Evolutionary conservation across 2,797 vertebrate species (phyloP).

Genomic region (Anas georgica): DNA sequence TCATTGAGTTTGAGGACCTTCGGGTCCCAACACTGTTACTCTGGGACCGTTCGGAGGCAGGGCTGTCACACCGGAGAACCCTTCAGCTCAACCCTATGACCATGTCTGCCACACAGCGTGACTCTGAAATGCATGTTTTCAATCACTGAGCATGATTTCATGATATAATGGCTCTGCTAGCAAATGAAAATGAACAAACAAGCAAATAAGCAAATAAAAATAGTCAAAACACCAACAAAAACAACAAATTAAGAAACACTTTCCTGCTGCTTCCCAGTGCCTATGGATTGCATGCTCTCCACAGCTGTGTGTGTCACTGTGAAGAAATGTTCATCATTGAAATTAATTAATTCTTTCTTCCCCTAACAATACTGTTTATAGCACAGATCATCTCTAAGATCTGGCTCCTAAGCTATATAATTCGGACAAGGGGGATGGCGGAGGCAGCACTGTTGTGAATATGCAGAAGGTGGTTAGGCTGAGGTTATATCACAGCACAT

Average conservation of each 20-base stretch:
- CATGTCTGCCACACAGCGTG: background rate
- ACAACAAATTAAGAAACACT: background rate
- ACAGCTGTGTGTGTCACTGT: background rate
- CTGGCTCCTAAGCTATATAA: background rate
- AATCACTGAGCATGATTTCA: background rate
- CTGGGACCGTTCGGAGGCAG: accelerated
- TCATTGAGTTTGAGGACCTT: accelerated
- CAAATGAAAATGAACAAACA: background rate
- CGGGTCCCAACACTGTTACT: accelerated
- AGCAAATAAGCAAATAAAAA: background rate
- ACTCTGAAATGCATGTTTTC: background rate
- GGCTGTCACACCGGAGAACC: background rate
- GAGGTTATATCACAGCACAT: background rate
- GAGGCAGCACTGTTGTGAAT: background rate
- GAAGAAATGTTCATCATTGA: background rate
- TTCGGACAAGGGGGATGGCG: background rate
- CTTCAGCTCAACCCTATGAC: background rate
- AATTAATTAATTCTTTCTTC: background rate
- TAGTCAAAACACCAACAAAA: background rate
- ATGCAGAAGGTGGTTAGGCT: background rate
- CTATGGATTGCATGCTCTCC: background rate
- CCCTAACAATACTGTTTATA: background rate
- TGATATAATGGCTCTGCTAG: background rate
- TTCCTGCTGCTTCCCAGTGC: background rate
- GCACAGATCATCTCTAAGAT: background rate